Evolutionary conservation across 2,888 invertebrate species (phyloP), one percentile per base, ranked within the genome.

Genomic region (Xylophagus ater): DNA sequence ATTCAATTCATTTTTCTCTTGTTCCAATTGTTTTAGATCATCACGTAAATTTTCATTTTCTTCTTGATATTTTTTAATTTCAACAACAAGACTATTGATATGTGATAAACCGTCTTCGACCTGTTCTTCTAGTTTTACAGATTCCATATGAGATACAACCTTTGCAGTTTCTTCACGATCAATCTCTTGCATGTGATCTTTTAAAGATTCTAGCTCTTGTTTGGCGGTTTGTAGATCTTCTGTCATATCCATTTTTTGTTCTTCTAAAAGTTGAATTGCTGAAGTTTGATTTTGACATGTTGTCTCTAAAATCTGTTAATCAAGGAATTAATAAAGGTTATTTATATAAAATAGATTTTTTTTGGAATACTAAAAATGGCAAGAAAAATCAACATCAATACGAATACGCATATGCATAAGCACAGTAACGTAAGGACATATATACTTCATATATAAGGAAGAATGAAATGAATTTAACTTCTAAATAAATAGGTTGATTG

Each of bases 111-210:
- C 50, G 2, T 60, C 55, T 36, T 75, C 81, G 32, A 83, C 64
- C 57, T 82, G 77, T 58, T 87, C 86, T 59, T 88, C 87, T 43
- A 84, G 60, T 52, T 85, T 81, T 24, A 83, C 79, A 6, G 79
- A 76, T 49, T 76, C 78, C 55, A 87, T 78, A 67, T 87, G 83
- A 2, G 81, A 76, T 18, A 75, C 74, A n/a, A 86, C 82, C 55
- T 78, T 75, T 37, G 73, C 72, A 61, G 70, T 77, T 59, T 80
- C 74, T 4, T 76, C 63, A 49, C 74, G 71, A 31, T 74, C 70
- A 41, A 76, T 69, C 49, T 75, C 74, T 23, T 71, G 70, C 37
- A 76, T 56, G 56, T 71, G 73, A 48, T 72, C 71, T 53, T 77
- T 75, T 45, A 80, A 68, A 28, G 70, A 67, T 37, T 71, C 67